Evolutionary conservation across 2,888 invertebrate species (phyloP), one percentile per base, ranked within the genome.

Genomic region (Spodoptera littoralis): DNA sequence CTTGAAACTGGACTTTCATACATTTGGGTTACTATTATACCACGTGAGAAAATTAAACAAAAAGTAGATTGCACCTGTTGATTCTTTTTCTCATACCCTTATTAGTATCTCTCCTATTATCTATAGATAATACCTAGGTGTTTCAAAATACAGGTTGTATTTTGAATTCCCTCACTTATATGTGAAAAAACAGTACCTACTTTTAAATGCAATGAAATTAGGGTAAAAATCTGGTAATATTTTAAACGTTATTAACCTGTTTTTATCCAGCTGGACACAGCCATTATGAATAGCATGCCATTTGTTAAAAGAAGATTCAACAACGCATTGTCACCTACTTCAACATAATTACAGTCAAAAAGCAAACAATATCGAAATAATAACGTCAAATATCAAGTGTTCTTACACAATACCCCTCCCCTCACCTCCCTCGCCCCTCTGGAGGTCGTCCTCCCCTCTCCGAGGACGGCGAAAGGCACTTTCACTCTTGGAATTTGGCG

Each of bases 401-500:
- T 82, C 83, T 88, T 83, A 87, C 83, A 88, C 82, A 84, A 87
- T 73, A 74, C 77, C 69, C 79, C 69, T 66, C 65, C 57, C 60
- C 3, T 45, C 45, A 5, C n/a, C 45, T 69, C 60, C 60, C 65
- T 59, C 61, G 66, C 83, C 81, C 84, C 86, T 81, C 83, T 85
- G 65, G 84, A 86, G 88, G 88, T 88, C 86, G 85, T 84, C 80
- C 86, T 85, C 90, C 88, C 86, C 89, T 84, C 86, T 75, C 78
- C 53, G 76, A 76, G 80, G 75, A 72, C 79, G 81, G 91, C 86
- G 92, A 93, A 92, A 92, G 92, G 90, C 84, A 92, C 94, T 94
- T 94, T 94, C 94, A 92, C 94, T 92, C 60, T 56, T 85, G 88
- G 94, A 92, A 94, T 94, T 91, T 86, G 90, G 89, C 84, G 79